Base-by-base conservation (phyloP, 2,113 vertebrate species). In the Clarias batrachus region DNA sequence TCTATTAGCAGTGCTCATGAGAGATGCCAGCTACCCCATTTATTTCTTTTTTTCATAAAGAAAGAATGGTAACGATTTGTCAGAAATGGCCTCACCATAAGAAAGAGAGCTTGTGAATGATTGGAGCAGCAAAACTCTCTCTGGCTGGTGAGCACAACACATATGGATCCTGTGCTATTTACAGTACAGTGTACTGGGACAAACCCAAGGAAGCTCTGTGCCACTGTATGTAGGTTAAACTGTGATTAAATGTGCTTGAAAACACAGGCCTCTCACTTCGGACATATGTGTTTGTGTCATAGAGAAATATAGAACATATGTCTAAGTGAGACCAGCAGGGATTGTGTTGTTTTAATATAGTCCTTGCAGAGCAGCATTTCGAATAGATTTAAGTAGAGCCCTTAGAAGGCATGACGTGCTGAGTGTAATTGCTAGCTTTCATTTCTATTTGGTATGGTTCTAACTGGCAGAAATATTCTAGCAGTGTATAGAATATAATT, bases 81-180 rank as follows among this genome's bases (percentile, higher is more conserved):
- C 48, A n/a, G 60, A 66, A 37, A 80, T 6, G 19, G 78, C 37
- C 33, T 81, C 54, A 59, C 62, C 21, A n/a, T 9, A 48, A 87
- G 74, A 60, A 48, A 8, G 54, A 82, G 59, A 33, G 12, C 8
- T 17, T 65, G n/a, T 85, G 70, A 74, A 78, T 85, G 86, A 87
- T 89, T 56, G 30, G 48, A 33, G 71, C 54, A n/a, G 52, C 56
- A 62, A 85, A 80, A 59, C 16, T 73, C 63, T 74, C 80, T 48
- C 88, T 87, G 76, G 37, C 66, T 77, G 73, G 65, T 33, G 60
- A 85, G 84, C 27, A 52, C 23, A 82, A 30, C 60, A 66, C 78
- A 82, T 65, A 85, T 59, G 78, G 78, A 57, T 81, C 62, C 68
- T 65, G 81, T 78, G 80, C 84, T 86, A 86, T 86, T 88, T 83